A percentile compares a stretch with the other conserved stretches of the same genome.
These are phyloP conservation scores for Anableps anableps DNA, from an alignment of 2,797 vertebrate species.

Conservation along the genomic window DNA sequence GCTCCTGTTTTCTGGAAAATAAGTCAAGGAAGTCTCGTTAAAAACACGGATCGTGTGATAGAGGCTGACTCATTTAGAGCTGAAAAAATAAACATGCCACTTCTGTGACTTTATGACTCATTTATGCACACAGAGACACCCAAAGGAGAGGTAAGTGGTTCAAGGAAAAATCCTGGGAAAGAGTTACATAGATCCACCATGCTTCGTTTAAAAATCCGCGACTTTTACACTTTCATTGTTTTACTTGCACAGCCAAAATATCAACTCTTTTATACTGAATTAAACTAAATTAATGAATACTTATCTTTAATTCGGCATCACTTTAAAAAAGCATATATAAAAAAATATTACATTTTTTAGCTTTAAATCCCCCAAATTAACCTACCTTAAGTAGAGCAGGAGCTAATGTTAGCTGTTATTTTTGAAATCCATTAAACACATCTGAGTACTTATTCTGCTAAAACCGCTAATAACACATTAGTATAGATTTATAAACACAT, in stretches of 20 bases:
- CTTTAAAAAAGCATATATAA: background rate
- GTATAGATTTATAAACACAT: fast-evolving
- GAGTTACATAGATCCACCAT: background rate
- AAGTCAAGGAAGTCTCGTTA: constrained; percentile 54
- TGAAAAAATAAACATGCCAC: constrained; percentile 44
- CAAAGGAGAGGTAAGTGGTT: background rate
- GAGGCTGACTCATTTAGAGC: constrained; percentile 50
- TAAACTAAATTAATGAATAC: fast-evolving
- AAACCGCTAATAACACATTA: background rate
- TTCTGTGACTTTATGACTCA: constrained; percentile 33
- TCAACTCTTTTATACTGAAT: fast-evolving
- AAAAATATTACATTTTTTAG: background rate
- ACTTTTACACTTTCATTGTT: background rate
- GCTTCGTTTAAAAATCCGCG: background rate
- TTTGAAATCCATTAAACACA: background rate
- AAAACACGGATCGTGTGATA: constrained; percentile 25
- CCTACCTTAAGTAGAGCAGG: background rate
- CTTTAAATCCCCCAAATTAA: background rate
- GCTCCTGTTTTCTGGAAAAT: constrained; percentile 53
- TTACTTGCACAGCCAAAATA: background rate
- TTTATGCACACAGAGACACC: background rate
- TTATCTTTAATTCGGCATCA: background rate
- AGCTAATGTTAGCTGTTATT: background rate
- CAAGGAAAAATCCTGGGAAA: background rate
- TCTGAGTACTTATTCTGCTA: background rate